Evolutionary conservation across 2,113 vertebrate genomes (phyloP), one percentile per base, ranked within the genome.

Genomic region (Numida meleagris): DNA sequence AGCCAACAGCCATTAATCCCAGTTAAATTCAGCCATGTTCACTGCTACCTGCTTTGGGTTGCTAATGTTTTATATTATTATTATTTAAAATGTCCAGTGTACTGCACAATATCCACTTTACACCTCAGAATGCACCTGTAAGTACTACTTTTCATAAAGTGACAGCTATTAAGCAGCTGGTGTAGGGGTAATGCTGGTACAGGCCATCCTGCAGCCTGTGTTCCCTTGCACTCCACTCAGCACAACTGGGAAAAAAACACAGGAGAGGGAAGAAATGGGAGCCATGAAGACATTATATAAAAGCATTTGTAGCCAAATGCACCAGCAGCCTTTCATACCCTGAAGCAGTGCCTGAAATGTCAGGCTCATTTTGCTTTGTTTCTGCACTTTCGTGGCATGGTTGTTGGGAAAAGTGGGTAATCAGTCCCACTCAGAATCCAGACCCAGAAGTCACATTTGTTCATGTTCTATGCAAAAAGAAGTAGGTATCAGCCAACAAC

Each of bases 131-230:
- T 48, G 29, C 43, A 33, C 55, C 55, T 75, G 42, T 65, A 78
- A 71, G 34, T 20, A 14, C 6, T 12, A 12, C 14, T 67, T 51
- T 62, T 90, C 33, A 42, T 46, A 70, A 58, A 5, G 23, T 50
- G 34, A 27, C 33, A 33, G 53, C 45, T 42, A 0, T 13, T 18
- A 33, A 62, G 62, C 0, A 0, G 51, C 40, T 61, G 57, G 19
- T 36, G 21, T 20, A 42, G 59, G 42, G 20, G 17, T 0, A 46
- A 38, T 21, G 46, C 63, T 34, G 29, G 74, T 59, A 31, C n/a
- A 25, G 13, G 43, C 57, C n/a, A 73, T 10, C 71, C 66, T 11
- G 17, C 40, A 43, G 5, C 29, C 58, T 13, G 42, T 73, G 16
- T 6, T 29, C 31, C 70, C n/a, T 65, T 31, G 48, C 36, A 31